Evolutionary conservation across 2,888 invertebrate genomes (phyloP).

Genomic region (Ptychoptera albimana): DNA sequence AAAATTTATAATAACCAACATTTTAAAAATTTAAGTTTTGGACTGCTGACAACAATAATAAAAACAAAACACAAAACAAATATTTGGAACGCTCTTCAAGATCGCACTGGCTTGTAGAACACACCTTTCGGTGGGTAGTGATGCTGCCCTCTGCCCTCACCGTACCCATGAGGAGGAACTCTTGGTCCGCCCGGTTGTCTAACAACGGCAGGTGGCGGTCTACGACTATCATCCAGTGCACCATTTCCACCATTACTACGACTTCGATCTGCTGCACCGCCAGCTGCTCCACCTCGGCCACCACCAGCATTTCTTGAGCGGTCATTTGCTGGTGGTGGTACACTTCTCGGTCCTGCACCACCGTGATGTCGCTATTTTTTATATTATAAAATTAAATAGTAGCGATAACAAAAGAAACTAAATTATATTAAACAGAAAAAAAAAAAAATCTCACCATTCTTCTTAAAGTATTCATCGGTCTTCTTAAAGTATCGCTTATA

Average conservation of each 20-base stretch:
- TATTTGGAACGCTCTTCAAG: conserved; percentile 6
- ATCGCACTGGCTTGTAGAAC: conserved; percentile 19
- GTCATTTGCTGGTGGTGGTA: conserved; percentile 35
- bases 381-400: conserved; percentile 9
- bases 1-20: conserved; percentile 2
- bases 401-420: not conserved
- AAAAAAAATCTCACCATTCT: conserved; percentile 49
- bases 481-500: conserved; percentile 76
- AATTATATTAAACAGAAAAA: not conserved
- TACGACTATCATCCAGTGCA: conserved; percentile 12
- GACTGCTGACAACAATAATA: conserved; percentile 3
- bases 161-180: conserved; percentile 44
- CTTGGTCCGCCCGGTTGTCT: conserved; percentile 30
- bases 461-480: conserved; percentile 80
- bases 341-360: conserved; percentile 28
- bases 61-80: conserved; percentile 2
- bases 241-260: conserved; percentile 14
- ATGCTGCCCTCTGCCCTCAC: conserved; percentile 56
- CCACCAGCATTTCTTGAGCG: conserved; percentile 15
- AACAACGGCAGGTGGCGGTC: conserved; percentile 12
- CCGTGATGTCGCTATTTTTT: conserved; percentile 27
- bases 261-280: conserved; percentile 15
- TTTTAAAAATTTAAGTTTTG: conserved; percentile 2
- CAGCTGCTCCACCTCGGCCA: conserved; percentile 7
- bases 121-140: conserved; percentile 57